Base-by-base conservation (phyloP, 2,888 invertebrate genomes). In the Leptopilina drosophilae region DNA sequence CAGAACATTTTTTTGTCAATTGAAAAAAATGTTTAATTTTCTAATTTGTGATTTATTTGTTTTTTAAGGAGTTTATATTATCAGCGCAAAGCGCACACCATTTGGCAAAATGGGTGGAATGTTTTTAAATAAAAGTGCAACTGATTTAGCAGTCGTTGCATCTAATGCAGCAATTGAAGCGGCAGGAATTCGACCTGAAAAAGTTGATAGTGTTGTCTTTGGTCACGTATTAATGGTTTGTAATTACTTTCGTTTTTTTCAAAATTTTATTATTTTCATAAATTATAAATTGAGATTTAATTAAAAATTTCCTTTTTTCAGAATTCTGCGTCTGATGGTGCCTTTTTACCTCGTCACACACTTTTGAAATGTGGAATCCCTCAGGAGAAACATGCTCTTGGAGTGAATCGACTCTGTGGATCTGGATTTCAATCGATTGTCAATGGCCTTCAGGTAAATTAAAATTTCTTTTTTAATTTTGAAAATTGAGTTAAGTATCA, bases 371-470 rank as follows among this genome's bases (percentile, higher is more conserved):
- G 95, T 84, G 98, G 98, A 67, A 95, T 99, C 78, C 98, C 98
- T 8, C 92, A 95, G 84, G 96, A 97, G 66, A 95, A 93, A 81
- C 98, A 98, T 1, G 98, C 97, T 0, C 93, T 98, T 2, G 95
- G 96, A 76, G 94, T 99, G 73, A 99, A 99, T 93, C 93, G 99
- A 82, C 93, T 99, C 20, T 99, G 99, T 92, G 99, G 99, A 15
- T 98, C 98, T 49, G 99, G 99, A 1, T 99, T 99, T 92, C 99
- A 99, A 91, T 95, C 99, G 0, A 93, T 99, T 82, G 95, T 98
- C 20, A 98, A 95, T 93, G 97, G 96, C 77, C 96, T 96, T 59
- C 98, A 98, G 94, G 97, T 97, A 75, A 64, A 62, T 40, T 65
- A 7, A n/a, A 77, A 1, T 65, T n/a, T n/a, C n/a, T 15, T 77